Conservation (phyloP, 1,140 invertebrate species). For the Lepidostoma basale region DNA sequence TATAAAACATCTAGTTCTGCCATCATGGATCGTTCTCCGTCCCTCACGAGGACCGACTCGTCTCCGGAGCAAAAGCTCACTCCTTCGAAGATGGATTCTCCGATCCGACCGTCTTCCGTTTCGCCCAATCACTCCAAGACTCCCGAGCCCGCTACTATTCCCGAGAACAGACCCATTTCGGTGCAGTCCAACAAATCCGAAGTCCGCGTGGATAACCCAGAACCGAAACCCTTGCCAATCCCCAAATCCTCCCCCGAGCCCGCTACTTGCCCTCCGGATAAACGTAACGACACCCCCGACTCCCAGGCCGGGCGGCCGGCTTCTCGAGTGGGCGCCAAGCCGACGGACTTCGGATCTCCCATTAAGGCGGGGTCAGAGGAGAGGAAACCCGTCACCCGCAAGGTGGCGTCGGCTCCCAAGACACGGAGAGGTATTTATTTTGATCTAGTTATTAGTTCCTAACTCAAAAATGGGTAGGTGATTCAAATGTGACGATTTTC, state of each 20-base stretch:
- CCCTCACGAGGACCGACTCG: slow-evolving; percentile 58
- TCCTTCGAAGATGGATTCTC: slow-evolving; percentile 30
- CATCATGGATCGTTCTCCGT: slow-evolving; percentile 57
- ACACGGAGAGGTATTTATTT: slow-evolving; percentile 36
- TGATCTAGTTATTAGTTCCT: not conserved
- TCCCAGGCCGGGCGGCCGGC: slow-evolving; percentile 38
- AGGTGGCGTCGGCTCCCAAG: slow-evolving; percentile 38
- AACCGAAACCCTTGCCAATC: slow-evolving; percentile 46
- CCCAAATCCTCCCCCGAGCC: slow-evolving; percentile 31
- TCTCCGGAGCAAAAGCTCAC: slow-evolving; percentile 52
- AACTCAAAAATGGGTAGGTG: not conserved
- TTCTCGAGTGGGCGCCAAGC: slow-evolving; percentile 38
- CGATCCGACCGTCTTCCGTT: slow-evolving; percentile 33
- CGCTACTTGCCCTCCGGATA: slow-evolving; percentile 49
- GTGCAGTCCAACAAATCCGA: slow-evolving; percentile 35
- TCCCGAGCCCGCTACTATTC: slow-evolving; percentile 26
- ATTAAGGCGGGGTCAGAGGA: slow-evolving; percentile 46
- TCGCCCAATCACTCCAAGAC: slow-evolving; percentile 40
- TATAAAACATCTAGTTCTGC: slow-evolving; percentile 40
- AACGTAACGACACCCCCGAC: slow-evolving; percentile 53
- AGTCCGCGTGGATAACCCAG: slow-evolving; percentile 30
- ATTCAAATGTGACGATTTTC: slow-evolving; percentile 28
- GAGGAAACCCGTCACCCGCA: slow-evolving; percentile 44
- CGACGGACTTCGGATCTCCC: slow-evolving; percentile 41
- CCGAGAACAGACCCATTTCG: slow-evolving; percentile 31